Evolutionary conservation across 2,797 vertebrate species (phyloP).

Genomic region (Sebastes steindachneri): DNA sequence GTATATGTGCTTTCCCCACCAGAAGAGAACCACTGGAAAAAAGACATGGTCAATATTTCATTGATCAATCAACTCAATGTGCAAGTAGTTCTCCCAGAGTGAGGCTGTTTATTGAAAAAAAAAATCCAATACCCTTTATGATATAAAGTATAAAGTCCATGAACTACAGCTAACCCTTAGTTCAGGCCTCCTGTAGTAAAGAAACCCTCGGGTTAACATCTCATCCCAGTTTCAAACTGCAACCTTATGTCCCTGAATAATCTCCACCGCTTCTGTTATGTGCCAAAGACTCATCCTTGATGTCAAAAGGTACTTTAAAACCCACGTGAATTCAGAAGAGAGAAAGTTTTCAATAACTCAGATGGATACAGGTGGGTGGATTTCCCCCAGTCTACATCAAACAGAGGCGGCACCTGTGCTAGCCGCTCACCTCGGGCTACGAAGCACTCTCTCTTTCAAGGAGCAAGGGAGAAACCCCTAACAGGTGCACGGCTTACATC

Average conservation of each 20-base stretch:
- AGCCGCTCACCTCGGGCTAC: slow-evolving; percentile 52
- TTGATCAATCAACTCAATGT: not conserved
- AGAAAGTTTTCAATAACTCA: slow-evolving; percentile 38
- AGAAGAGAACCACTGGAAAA: not conserved
- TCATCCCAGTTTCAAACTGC: slow-evolving; percentile 6
- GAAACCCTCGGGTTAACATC: not conserved
- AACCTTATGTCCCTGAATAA: not conserved
- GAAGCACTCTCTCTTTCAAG: slow-evolving; percentile 46
- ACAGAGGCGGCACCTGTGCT: slow-evolving; percentile 54
- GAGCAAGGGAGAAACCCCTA: slow-evolving; percentile 26
- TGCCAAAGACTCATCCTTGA: slow-evolving; percentile 14
- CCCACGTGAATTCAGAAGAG: not conserved
- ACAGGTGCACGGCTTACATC: slow-evolving; percentile 56
- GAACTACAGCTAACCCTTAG: not conserved
- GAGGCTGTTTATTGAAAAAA: not conserved
- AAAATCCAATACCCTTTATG: not conserved
- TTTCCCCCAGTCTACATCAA: slow-evolving; percentile 66
- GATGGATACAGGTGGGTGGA: slow-evolving; percentile 56
- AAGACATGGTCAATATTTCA: not conserved
- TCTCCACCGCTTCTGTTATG: not conserved
- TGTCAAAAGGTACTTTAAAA: slow-evolving; percentile 3
- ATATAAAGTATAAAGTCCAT: not conserved
- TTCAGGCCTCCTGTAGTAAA: not conserved
- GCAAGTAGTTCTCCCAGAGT: not conserved
- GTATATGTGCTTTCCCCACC: not conserved